Evolutionary conservation across 2,113 vertebrate species (phyloP).

Genomic region (Microcebus lehilahytsara): DNA sequence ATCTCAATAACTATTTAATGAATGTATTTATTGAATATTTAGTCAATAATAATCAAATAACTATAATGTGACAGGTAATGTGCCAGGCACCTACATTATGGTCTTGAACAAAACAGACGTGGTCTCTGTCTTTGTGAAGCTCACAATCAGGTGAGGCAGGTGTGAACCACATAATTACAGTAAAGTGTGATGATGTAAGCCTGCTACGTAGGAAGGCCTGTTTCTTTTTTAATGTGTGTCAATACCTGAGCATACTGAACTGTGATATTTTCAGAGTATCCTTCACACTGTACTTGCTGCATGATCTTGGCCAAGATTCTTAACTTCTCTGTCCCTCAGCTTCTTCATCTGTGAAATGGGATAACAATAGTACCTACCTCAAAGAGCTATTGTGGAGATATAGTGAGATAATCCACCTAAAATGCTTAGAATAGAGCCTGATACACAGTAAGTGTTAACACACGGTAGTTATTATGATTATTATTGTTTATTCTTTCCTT

Average conservation of each 20-base stretch:
- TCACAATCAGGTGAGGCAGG: not conserved
- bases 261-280: not conserved
- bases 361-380: not conserved
- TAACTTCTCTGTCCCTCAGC: not conserved
- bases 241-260: not conserved
- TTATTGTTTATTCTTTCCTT: not conserved
- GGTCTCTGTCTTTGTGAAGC: not conserved
- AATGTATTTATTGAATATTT: not conserved
- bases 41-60: not conserved
- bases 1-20: not conserved
- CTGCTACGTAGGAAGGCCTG: not conserved
- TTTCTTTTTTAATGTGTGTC: not conserved
- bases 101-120: not conserved
- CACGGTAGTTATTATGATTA: not conserved
- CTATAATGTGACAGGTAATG: not conserved
- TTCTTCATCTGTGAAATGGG: constrained; percentile 10
- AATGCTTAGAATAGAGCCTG: not conserved
- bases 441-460: not conserved
- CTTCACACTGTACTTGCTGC: not conserved
- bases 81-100: not conserved
- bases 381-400: not conserved
- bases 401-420: not conserved
- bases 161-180: not conserved
- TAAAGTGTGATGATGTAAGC: too few relatives aligned
- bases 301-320: constrained; percentile 18